Evolutionary conservation across 2,888 invertebrate genomes (phyloP).

Genomic region (Oscheius myriophilus): DNA sequence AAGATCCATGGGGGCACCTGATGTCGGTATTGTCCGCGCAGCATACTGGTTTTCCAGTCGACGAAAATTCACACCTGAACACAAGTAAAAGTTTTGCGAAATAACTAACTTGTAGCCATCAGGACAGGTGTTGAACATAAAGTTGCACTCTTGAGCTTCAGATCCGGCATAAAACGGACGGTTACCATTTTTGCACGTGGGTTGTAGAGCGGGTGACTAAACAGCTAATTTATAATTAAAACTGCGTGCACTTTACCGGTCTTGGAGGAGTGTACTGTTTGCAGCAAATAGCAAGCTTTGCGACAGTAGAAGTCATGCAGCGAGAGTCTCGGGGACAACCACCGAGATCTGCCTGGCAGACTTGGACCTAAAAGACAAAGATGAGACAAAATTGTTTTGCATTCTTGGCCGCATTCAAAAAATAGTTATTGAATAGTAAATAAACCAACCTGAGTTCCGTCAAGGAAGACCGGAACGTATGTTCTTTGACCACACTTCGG

Average conservation of each 20-base stretch:
- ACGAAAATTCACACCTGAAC: slow-evolving; percentile 58
- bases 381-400: too few relatives aligned
- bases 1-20: slow-evolving; percentile 62
- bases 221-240: neutral
- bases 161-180: slow-evolving; percentile 33
- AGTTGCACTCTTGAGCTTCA: slow-evolving; percentile 59
- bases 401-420: neutral
- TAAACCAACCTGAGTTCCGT: slow-evolving; percentile 40
- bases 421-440: neutral
- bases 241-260: neutral
- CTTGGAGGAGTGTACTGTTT: slow-evolving; percentile 50
- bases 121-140: slow-evolving; percentile 67
- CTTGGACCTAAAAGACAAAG: slow-evolving; percentile 51
- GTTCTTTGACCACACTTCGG: slow-evolving; percentile 54
- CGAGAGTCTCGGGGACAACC: slow-evolving; percentile 55
- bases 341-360: slow-evolving; percentile 51
- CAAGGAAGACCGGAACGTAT: slow-evolving; percentile 54
- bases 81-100: too few relatives aligned
- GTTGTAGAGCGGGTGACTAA: slow-evolving; percentile 18
- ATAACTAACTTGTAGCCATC: slow-evolving; percentile 64
- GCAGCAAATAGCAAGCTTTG: slow-evolving; percentile 58
- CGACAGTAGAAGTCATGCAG: slow-evolving; percentile 56
- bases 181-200: slow-evolving; percentile 47
- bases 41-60: slow-evolving; percentile 57
- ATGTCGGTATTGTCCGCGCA: slow-evolving; percentile 43